A percentile compares a stretch with the other conserved stretches of the same genome.
Evolutionary conservation across 2,113 vertebrate species (phyloP).

Genomic region (Ctenomys sociabilis): DNA sequence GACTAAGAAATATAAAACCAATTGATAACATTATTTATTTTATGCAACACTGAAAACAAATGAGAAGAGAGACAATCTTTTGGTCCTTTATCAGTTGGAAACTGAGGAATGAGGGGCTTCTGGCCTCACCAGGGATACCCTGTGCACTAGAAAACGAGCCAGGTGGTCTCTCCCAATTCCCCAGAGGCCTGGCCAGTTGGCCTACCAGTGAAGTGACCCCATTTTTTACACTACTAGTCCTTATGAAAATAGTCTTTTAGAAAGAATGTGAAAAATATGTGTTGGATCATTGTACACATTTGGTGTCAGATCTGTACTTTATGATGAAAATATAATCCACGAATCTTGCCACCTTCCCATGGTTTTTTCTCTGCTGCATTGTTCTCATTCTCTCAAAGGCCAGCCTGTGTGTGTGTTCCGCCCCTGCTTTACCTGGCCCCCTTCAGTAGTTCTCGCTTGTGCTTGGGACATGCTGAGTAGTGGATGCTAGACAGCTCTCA

Average conservation of each 20-base stretch:
- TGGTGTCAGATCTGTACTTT: neutral
- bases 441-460: neutral
- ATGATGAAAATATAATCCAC: neutral
- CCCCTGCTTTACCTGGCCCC: neutral
- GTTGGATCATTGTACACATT: neutral
- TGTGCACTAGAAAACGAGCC: neutral
- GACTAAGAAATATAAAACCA: neutral
- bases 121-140: accelerated
- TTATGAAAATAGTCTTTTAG: neutral
- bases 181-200: neutral
- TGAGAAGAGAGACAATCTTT: neutral
- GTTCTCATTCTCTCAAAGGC: neutral
- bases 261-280: neutral
- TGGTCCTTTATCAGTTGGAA: neutral
- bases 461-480: neutral
- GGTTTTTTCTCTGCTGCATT: neutral
- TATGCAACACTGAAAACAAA: neutral
- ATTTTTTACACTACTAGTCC: neutral
- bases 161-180: neutral
- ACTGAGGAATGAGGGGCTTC: neutral
- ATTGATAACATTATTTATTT: neutral
- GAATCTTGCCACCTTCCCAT: neutral
- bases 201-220: neutral
- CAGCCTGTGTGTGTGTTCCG: neutral
- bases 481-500: neutral